Evolutionary conservation across 2,797 vertebrate species (phyloP).

Genomic region (Sebastolobus alascanus): DNA sequence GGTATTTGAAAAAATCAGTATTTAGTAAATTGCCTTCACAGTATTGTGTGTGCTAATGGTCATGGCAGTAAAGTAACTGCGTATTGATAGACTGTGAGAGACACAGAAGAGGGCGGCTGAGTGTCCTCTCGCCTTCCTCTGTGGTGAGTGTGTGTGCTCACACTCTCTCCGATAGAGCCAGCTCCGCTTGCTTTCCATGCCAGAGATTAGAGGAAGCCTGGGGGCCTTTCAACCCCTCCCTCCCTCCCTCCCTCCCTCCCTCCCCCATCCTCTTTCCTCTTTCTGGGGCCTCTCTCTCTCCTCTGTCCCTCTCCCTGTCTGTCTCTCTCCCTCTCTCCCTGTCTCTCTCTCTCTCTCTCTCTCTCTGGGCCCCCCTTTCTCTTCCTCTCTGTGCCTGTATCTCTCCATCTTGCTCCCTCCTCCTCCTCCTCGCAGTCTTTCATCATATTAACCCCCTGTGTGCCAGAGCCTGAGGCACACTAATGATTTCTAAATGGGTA

Average conservation of each 20-base stretch:
- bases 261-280: conserved; percentile 41
- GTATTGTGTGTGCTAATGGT: neutral
- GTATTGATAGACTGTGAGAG: conserved; percentile 63
- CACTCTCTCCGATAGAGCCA: conserved; percentile 56
- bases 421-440: conserved; percentile 66
- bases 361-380: conserved; percentile 22
- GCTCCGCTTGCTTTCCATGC: conserved; percentile 77
- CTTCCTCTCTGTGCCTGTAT: conserved; percentile 54
- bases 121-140: conserved; percentile 56
- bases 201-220: conserved; percentile 80
- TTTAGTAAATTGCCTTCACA: neutral
- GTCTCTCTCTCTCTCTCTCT: conserved; percentile 17
- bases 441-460: conserved; percentile 84
- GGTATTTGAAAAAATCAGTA: neutral
- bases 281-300: conserved; percentile 54
- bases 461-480: conserved; percentile 80
- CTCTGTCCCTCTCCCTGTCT: conserved; percentile 12
- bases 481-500: conserved; percentile 85
- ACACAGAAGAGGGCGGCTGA: conserved; percentile 31
- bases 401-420: conserved; percentile 59
- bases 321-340: neutral
- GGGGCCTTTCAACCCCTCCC: conserved; percentile 64
- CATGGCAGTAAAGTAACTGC: neutral
- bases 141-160: conserved; percentile 35
- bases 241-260: conserved; percentile 61